phyloP scores from a whole-genome alignment of 2,797 vertebrate genomes.

The Amniataba percoides region DNA sequence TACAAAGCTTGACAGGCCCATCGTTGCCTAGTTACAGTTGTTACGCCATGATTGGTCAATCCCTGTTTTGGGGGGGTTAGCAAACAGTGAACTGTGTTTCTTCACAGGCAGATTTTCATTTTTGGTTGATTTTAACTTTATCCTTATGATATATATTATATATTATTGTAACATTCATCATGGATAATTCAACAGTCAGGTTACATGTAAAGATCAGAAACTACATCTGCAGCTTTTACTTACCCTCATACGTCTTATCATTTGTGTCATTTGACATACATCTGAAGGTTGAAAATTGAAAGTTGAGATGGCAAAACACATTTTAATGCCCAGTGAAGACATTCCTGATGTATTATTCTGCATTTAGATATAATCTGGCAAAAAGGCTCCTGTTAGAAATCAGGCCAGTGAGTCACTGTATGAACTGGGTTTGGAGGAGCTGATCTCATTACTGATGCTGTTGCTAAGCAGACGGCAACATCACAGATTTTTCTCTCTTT shows the following conservation, averaged over 20 bases:
- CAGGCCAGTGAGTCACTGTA: conserved; percentile 34
- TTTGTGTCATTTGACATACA: neutral
- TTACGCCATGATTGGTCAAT: too few relatives aligned
- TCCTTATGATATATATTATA: neutral
- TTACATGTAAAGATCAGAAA: neutral
- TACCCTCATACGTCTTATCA: too few relatives aligned
- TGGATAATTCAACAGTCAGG: neutral
- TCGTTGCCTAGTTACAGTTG: too few relatives aligned
- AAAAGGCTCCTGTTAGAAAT: conserved; percentile 14
- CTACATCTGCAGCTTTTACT: too few relatives aligned
- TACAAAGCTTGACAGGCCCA: too few relatives aligned
- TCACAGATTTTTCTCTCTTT: conserved; percentile 23
- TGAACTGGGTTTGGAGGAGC: conserved; percentile 33
- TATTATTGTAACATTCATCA: neutral
- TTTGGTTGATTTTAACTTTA: neutral
- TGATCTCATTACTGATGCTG: conserved; percentile 50
- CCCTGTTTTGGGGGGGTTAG: neutral
- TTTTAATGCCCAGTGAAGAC: neutral
- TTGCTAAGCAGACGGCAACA: conserved; percentile 57
- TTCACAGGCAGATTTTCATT: neutral
- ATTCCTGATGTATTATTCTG: conserved; percentile 1
- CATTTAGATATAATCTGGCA: conserved; percentile 22
- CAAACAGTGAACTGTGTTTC: too few relatives aligned
- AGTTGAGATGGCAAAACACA: neutral
- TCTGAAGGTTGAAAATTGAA: neutral